Percentiles rank a stretch among this genome's conserved stretches.
Conservation (phyloP, 2,797 vertebrate species). For the Salmo trutta region DNA sequence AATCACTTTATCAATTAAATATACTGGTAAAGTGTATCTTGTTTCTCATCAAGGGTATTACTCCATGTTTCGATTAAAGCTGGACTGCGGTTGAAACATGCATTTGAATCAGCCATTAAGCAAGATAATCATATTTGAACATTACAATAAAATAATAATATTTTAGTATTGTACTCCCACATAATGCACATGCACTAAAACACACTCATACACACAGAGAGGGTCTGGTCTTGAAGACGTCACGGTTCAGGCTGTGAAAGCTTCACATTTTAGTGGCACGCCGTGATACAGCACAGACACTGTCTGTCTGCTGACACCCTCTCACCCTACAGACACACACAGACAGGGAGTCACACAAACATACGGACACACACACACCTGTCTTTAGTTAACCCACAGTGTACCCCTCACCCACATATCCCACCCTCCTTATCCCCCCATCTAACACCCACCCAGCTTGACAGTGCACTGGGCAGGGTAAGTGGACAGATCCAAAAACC, state of each 20-base stretch:
- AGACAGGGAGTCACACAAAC: slow-evolving; percentile 18
- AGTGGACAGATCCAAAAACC: not conserved
- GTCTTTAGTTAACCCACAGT: slow-evolving; percentile 58
- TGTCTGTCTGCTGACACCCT: slow-evolving; percentile 65
- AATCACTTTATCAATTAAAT: not conserved
- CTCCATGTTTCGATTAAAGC: too few relatives aligned
- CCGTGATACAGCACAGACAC: slow-evolving; percentile 69
- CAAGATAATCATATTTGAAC: not conserved
- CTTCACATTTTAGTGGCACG: slow-evolving; percentile 71
- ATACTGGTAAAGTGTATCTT: too few relatives aligned
- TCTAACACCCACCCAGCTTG: slow-evolving; percentile 5
- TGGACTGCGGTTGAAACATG: not conserved
- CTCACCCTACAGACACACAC: slow-evolving; percentile 31
- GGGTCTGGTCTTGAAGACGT: slow-evolving; percentile 67
- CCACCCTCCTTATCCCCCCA: not conserved
- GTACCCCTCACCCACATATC: not conserved
- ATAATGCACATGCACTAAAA: too few relatives aligned
- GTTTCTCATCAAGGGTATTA: too few relatives aligned
- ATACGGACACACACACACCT: slow-evolving; percentile 43
- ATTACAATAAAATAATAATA: not conserved
- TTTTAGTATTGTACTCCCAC: not conserved
- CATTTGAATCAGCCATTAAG: not conserved
- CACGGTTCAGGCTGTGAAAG: slow-evolving; percentile 73
- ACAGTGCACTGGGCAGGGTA: not conserved
- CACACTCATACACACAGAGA: slow-evolving; percentile 23